Base-by-base conservation (phyloP, 1,140 invertebrate species). In the Drosophila arawakana region DNA sequence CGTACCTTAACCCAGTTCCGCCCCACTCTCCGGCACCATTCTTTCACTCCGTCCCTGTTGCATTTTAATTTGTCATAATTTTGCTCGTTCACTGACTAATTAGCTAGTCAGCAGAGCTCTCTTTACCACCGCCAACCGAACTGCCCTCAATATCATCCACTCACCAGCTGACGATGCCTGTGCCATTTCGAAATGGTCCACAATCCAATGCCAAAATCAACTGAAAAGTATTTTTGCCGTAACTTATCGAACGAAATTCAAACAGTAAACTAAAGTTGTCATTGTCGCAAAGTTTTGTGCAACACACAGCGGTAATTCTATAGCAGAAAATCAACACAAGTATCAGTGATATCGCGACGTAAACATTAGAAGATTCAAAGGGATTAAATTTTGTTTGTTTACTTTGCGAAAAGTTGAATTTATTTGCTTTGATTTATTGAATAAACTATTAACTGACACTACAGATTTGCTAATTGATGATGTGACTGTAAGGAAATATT, bases 31-130 rank as follows among this genome's bases (percentile, higher is more conserved):
- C 3, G 1, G 21, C 25, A 25, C 52, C n/a, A 11, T 0, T 7
- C 41, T 4, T 30, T 30, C 25, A 2, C 25, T 30, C 25, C 25
- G 25, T 30, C 25, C 54, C 50, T n/a, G 25, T 49, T 55, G 68
- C 68, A 72, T 86, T 85, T 86, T 86, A 85, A 85, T 86, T 86
- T 86, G 82, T 85, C 79, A 85, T 85, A 73, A 81, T 85, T 86
- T 73, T 49, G 72, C 72, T 57, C 61, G 35, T 25, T 67, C 37
- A 55, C 69, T 63, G 46, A 2, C 72, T 74, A 74, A 74, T 74
- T 74, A 74, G 66, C 72, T 74, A 74, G 67, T 69, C 59, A 74
- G 72, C 65, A 68, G 43, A 10, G 44, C 21, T 30, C 34, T 30
- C 50, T n/a, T 41, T 39, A 21, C 41, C 6, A 30, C 6, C 4